Evolutionary conservation across 2,888 invertebrate genomes (phyloP), one percentile per base, ranked within the genome.

Genomic region (Hemithea aestivaria): DNA sequence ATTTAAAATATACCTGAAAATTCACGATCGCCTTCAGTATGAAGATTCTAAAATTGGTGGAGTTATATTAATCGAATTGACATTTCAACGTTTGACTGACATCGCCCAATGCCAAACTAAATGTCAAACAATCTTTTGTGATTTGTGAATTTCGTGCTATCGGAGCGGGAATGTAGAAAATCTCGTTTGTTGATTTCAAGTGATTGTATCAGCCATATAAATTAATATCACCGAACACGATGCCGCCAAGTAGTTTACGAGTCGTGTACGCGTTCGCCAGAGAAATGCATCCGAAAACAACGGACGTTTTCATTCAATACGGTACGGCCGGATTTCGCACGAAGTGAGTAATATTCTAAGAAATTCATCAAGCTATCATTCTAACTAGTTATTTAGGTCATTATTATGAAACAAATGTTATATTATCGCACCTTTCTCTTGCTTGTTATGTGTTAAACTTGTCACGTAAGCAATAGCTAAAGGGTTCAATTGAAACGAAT

Each of bases 311-410:
- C 65, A 91, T 94, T 58, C 89, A 93, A 77, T 95, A 95, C 87
- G 95, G 95, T 56, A 95, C 95, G 44, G 94, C 95, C 56, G 95
- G 95, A 66, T 95, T 95, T 75, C 90, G 95, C 62, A 92, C 92
- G 62, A 93, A 91, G 94, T 94, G 80, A 90, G 90, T 87, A 60
- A 49, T 56, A 54, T 53, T 54, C 52, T 53, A 44, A 53, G 61
- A 51, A 49, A 44, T 42, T 33, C 47, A 52, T 51, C 42, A 37
- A 51, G 48, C 44, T 47, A 53, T 53, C 51, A 36, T 53, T 43
- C 7, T 26, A 33, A 20, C 24, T 23, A 43, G 34, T 38, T 40
- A 54, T 46, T 57, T 53, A 47, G 58, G 61, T 59, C 57, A 56
- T 47, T 51, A 40, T 50, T 48, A 44, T 53, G 45, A 39, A 50